phyloP scores from a whole-genome alignment of 1,140 invertebrate genomes.

The Bombus pascuorum region DNA sequence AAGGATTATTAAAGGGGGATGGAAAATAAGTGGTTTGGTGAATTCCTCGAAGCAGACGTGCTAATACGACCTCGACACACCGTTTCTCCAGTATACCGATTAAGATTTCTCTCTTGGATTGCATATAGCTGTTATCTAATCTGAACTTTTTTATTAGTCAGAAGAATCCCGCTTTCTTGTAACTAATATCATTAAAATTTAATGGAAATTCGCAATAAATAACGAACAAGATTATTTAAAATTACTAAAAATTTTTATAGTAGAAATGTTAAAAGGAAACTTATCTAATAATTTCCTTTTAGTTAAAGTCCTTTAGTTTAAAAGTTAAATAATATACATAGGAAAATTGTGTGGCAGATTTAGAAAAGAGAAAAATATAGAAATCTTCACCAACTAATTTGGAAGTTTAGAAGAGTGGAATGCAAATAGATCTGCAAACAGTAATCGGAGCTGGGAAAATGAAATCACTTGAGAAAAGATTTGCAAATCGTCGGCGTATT shows the following conservation, averaged over 20 bases:
- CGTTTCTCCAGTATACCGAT: neutral
- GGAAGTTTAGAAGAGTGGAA: neutral
- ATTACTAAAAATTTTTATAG: too few species aligned
- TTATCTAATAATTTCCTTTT: too few species aligned
- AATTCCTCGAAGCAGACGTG: neutral
- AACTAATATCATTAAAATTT: neutral
- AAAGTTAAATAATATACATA: neutral
- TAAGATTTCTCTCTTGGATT: conserved; percentile 4
- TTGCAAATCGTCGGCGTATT: conserved; percentile 12
- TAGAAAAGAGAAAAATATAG: neutral
- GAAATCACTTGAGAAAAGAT: conserved; percentile 17
- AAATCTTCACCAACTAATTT: neutral
- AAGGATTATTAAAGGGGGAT: neutral
- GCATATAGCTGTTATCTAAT: conserved; percentile 18
- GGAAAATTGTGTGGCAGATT: neutral
- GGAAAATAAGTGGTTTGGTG: neutral
- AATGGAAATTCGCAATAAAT: too few species aligned
- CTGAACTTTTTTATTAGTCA: neutral
- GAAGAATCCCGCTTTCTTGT: neutral
- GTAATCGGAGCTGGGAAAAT: conserved; percentile 14
- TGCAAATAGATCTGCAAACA: neutral
- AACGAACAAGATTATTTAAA: too few species aligned
- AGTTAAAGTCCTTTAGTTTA: neutral
- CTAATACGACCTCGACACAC: neutral
- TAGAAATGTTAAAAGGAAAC: too few species aligned